A percentile compares a stretch with the other conserved stretches of the same genome.
Conservation (phyloP, 2,888 invertebrate genomes). For the Andrena hattorfiana region DNA sequence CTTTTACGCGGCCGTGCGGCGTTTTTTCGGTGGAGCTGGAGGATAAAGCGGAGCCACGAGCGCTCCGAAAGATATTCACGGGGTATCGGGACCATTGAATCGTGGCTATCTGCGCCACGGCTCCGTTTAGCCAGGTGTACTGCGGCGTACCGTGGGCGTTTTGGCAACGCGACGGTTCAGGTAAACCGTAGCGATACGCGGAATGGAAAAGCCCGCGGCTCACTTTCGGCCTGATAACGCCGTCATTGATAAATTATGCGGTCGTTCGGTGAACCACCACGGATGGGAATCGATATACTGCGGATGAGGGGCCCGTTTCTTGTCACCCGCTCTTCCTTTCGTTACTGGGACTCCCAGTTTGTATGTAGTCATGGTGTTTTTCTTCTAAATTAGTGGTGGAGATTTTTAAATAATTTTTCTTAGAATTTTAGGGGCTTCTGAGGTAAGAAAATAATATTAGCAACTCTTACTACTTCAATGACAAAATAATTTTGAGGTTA, state of each 20-base stretch:
- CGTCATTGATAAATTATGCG: slow-evolving; percentile 61
- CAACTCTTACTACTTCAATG: not conserved
- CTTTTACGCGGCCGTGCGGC: not conserved
- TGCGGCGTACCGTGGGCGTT: slow-evolving; percentile 49
- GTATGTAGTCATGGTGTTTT: not conserved
- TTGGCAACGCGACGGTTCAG: slow-evolving; percentile 47
- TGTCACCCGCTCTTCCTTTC: not conserved
- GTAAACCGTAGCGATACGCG: slow-evolving; percentile 48
- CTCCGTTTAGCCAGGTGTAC: slow-evolving; percentile 64
- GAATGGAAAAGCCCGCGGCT: slow-evolving; percentile 61
- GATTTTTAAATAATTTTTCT: not conserved
- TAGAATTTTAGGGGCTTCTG: too few species aligned
- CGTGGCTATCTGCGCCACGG: slow-evolving; percentile 44
- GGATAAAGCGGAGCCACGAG: slow-evolving; percentile 32
- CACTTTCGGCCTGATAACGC: slow-evolving; percentile 48
- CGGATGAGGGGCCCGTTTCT: slow-evolving; percentile 1
- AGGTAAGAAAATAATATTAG: too few species aligned
- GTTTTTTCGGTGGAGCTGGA: slow-evolving; percentile 21
- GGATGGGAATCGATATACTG: slow-evolving; percentile 34
- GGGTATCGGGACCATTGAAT: slow-evolving; percentile 57
- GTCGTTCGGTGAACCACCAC: slow-evolving; percentile 19
- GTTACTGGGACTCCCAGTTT: not conserved
- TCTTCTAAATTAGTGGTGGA: not conserved
- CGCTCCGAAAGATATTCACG: slow-evolving; percentile 49
- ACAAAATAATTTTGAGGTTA: not conserved